These are phyloP conservation scores for Sinelater perroti DNA, from an alignment of 2,888 invertebrate genomes.

Conservation along the genomic window DNA sequence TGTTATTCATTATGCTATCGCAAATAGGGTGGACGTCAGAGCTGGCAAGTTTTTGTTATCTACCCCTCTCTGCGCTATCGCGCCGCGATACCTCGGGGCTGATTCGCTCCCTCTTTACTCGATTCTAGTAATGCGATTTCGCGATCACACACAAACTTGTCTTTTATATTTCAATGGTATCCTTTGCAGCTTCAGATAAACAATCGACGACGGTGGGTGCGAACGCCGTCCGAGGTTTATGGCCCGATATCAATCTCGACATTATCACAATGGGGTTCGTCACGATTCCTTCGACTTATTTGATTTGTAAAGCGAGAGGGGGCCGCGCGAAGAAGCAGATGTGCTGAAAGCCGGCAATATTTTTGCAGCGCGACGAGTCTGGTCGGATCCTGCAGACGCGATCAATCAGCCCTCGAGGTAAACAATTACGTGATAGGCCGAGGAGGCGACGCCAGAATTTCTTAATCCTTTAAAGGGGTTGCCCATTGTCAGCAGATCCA, in stretches of 20 bases:
- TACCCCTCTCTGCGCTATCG: slow-evolving; percentile 8
- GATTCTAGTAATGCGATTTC: background rate
- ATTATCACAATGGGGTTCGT: slow-evolving; percentile 5
- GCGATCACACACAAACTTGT: background rate
- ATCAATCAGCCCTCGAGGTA: slow-evolving; percentile 21
- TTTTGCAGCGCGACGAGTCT: slow-evolving; percentile 10
- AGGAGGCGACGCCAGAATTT: slow-evolving; percentile 26
- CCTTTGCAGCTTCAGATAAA: too few species aligned
- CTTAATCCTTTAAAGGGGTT: slow-evolving; percentile 32
- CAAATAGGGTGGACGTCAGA: slow-evolving; percentile 17
- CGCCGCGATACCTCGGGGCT: background rate
- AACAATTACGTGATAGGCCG: slow-evolving; percentile 24
- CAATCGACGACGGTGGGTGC: too few species aligned
- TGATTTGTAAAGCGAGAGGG: slow-evolving; percentile 6
- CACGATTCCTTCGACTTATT: slow-evolving; percentile 9
- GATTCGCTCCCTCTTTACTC: background rate
- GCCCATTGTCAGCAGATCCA: slow-evolving; percentile 34
- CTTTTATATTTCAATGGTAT: too few species aligned
- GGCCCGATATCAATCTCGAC: slow-evolving; percentile 9
- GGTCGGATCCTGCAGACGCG: slow-evolving; percentile 15
- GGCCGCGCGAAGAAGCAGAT: slow-evolving; percentile 5
- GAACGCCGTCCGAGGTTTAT: background rate
- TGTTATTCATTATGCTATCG: slow-evolving; percentile 35
- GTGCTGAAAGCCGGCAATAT: background rate
- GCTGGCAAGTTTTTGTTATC: slow-evolving; percentile 21